phyloP scores from a whole-genome alignment of 2,113 vertebrate genomes.

The Ovis canadensis region DNA sequence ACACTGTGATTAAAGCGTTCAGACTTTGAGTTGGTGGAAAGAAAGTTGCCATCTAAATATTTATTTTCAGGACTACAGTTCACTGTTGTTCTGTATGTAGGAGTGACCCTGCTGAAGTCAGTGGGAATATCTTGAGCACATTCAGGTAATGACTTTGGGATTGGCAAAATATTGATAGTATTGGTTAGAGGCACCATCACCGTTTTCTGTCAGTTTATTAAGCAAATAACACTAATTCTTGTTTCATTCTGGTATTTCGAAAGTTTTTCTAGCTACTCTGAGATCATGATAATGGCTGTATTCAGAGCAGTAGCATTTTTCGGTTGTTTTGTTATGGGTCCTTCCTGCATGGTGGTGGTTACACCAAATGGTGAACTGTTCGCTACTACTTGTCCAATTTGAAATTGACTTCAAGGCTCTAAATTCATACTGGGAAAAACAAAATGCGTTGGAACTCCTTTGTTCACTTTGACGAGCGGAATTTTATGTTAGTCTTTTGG shows the following conservation, averaged over 20 bases:
- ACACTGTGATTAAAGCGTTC: neutral
- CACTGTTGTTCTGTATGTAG: neutral
- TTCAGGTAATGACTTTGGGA: neutral
- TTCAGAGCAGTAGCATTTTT: neutral
- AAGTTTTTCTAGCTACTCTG: neutral
- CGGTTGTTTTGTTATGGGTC: neutral
- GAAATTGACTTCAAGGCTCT: slow-evolving; percentile 35
- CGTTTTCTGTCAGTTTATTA: slow-evolving; percentile 6
- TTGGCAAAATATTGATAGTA: neutral
- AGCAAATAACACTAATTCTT: slow-evolving; percentile 7
- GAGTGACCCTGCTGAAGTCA: neutral
- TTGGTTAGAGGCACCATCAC: neutral
- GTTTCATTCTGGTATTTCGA: neutral
- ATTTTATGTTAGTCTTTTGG: neutral
- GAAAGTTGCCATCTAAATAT: slow-evolving; percentile 1
- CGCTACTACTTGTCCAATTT: neutral
- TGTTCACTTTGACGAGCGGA: neutral
- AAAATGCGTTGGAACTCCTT: neutral
- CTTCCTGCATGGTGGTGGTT: neutral
- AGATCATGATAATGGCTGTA: neutral
- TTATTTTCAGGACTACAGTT: slow-evolving; percentile 14
- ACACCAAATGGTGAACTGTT: neutral
- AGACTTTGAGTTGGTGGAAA: neutral
- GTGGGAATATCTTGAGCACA: neutral
- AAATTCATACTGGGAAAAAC: neutral